Conservation (phyloP, 1,140 invertebrate genomes). For the Lucilia cuprina region DNA sequence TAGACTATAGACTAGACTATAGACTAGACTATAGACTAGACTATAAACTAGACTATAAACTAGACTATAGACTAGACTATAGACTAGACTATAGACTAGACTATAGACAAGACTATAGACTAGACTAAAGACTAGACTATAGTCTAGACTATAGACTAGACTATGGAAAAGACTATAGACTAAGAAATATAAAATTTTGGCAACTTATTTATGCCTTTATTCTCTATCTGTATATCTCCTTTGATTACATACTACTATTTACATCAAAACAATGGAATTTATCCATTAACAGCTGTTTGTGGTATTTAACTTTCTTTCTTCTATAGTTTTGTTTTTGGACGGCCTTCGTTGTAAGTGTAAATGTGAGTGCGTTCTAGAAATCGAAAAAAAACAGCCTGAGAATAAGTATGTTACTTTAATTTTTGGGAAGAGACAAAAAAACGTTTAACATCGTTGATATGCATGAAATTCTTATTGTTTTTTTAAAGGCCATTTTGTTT, state of each 20-base stretch:
- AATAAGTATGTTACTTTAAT: neutral
- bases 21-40: no score
- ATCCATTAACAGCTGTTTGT: constrained; percentile 1
- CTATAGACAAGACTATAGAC: no score
- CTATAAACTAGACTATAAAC: no score
- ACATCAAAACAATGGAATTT: neutral
- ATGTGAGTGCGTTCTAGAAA: neutral
- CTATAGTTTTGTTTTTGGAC: no score
- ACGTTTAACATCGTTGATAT: neutral
- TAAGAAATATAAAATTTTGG: no score
- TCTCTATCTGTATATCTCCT: neutral
- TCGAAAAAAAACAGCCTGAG: neutral
- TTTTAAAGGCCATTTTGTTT: neutral
- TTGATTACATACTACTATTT: neutral
- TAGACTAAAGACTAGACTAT: no score
- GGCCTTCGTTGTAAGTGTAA: neutral
- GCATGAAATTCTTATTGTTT: neutral
- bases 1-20: no score
- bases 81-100: no score
- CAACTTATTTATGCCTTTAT: neutral
- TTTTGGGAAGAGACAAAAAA: neutral
- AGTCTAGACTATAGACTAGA: no score
- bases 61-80: no score
- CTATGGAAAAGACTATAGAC: no score
- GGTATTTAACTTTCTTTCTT: neutral